Conservation (phyloP, 2,888 invertebrate genomes). For the Pristionchus arcanus region DNA sequence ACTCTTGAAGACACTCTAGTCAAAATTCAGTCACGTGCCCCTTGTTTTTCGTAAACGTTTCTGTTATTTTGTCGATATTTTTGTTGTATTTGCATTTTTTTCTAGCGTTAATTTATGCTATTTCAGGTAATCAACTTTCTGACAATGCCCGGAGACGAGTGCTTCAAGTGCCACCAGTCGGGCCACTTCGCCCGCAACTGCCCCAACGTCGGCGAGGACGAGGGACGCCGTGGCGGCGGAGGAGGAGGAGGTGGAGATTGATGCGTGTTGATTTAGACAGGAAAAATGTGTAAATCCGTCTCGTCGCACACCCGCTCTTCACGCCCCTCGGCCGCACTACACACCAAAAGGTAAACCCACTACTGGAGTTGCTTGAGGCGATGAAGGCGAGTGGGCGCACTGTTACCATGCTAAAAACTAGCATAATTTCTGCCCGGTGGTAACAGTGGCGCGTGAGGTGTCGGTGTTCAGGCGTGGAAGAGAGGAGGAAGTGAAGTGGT, state of each 20-base stretch:
- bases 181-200: conserved; percentile 73
- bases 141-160: conserved; percentile 61
- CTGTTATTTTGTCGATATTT: not conserved
- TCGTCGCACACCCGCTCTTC: conserved; percentile 28
- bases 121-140: conserved; percentile 22
- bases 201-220: conserved; percentile 57
- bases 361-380: conserved; percentile 39
- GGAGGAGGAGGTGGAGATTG: conserved; percentile 55
- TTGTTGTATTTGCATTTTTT: not conserved
- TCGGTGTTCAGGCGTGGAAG: conserved; percentile 51
- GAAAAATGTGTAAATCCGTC: conserved; percentile 31
- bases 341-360: conserved; percentile 53
- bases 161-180: conserved; percentile 74
- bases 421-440: not conserved
- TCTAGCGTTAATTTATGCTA: not conserved
- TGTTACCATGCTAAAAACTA: conserved; percentile 30
- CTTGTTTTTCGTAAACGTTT: not conserved
- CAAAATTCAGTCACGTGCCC: not conserved
- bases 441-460: conserved; percentile 54
- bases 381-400: conserved; percentile 54
- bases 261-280: conserved; percentile 45
- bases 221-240: conserved; percentile 55
- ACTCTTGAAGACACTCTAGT: not conserved
- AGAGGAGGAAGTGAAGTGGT: conserved; percentile 46
- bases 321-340: conserved; percentile 7